A percentile compares a stretch with the other conserved stretches of the same genome.
Conservation (phyloP, 1,140 invertebrate genomes). For the Diploscapter pachys region DNA sequence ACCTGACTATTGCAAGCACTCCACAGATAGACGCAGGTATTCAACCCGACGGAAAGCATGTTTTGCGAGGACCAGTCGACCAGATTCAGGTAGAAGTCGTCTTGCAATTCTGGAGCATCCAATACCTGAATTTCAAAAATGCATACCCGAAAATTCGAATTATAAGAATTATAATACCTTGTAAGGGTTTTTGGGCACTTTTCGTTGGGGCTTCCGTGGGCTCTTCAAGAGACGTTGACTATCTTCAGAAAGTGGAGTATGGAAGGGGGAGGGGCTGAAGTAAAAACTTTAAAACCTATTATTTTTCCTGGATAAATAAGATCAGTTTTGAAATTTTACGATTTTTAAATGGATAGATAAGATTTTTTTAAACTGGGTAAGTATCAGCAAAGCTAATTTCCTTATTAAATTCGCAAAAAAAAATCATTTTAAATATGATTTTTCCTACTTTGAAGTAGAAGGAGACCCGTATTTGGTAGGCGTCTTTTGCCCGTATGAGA, state of each 20-base stretch:
- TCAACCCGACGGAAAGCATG: slow-evolving; percentile 94
- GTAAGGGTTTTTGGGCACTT: slow-evolving; percentile 59
- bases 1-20: slow-evolving; percentile 93
- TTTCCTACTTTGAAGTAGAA: background rate
- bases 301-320: too few species aligned
- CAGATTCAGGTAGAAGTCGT: slow-evolving; percentile 97
- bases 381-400: slow-evolving; percentile 19
- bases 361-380: slow-evolving; percentile 27
- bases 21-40: slow-evolving; percentile 97
- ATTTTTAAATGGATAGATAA: slow-evolving; percentile 11
- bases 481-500: slow-evolving; percentile 18
- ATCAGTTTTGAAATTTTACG: too few species aligned
- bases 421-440: slow-evolving; percentile 8
- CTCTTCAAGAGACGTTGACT: slow-evolving; percentile 53
- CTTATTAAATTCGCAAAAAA: background rate
- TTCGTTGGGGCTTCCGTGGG: slow-evolving; percentile 54
- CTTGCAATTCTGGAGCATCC: slow-evolving; percentile 96
- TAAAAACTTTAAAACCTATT: slow-evolving; percentile 13
- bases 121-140: slow-evolving; percentile 78
- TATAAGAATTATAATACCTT: slow-evolving; percentile 42
- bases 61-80: slow-evolving; percentile 99
- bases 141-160: background rate
- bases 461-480: slow-evolving; percentile 10
- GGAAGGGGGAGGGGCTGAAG: slow-evolving; percentile 32
- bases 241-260: slow-evolving; percentile 54